A percentile compares a stretch with the other conserved stretches of the same genome.
Evolutionary conservation across 2,113 vertebrate species (phyloP).

Genomic region (Cheirogaleus medius): DNA sequence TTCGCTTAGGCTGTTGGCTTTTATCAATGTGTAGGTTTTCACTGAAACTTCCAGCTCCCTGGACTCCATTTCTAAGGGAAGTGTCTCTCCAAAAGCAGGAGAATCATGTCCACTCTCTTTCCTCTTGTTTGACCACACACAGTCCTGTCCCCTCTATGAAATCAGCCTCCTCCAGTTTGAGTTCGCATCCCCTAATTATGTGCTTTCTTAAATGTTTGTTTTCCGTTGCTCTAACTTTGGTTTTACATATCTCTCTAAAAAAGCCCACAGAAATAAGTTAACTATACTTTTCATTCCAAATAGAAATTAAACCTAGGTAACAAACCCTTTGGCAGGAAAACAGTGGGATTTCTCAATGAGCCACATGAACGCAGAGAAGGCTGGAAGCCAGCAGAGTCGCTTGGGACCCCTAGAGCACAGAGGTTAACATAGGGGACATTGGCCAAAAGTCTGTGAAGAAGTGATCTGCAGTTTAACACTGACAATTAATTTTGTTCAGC

Average conservation of each 20-base stretch:
- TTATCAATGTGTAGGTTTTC: neutral
- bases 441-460: neutral
- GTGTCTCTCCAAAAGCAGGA: neutral
- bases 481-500: neutral
- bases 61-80: neutral
- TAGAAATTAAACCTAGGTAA: constrained; percentile 77
- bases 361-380: constrained; percentile 58
- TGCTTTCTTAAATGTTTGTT: constrained; percentile 75
- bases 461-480: neutral
- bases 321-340: constrained; percentile 68
- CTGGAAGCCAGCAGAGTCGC: constrained; percentile 34
- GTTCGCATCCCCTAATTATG: constrained; percentile 70
- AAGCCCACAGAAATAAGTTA: constrained; percentile 75
- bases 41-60: neutral
- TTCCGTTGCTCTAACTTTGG: constrained; percentile 74
- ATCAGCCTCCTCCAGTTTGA: constrained; percentile 62
- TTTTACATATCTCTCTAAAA: constrained; percentile 73
- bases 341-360: constrained; percentile 70
- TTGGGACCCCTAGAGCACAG: neutral
- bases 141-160: constrained; percentile 56
- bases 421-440: neutral
- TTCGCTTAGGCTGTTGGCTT: neutral
- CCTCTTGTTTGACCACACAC: constrained; percentile 66
- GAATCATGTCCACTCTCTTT: neutral
- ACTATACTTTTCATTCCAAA: constrained; percentile 80